A percentile compares a stretch with the other conserved stretches of the same genome.
Evolutionary conservation across 2,888 invertebrate species (phyloP).

Genomic region (Chrysolina haemoptera): DNA sequence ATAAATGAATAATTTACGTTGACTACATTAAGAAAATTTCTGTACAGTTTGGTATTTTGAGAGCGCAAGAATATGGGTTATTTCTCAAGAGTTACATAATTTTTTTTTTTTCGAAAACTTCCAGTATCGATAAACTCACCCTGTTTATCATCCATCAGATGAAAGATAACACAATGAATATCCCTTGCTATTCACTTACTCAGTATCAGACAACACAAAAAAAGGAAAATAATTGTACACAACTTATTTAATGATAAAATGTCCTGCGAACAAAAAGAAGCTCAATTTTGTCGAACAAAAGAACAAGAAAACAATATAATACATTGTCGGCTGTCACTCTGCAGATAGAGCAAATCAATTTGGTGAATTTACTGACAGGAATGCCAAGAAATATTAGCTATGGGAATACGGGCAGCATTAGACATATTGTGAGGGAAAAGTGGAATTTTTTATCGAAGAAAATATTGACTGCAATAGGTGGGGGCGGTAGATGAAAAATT

Average conservation of each 20-base stretch:
- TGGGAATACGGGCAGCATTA: constrained; percentile 48
- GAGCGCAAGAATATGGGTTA: too few species aligned
- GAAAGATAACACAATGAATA: constrained; percentile 6
- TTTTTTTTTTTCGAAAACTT: not conserved
- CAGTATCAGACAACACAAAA: constrained; percentile 36
- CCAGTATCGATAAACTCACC: not conserved
- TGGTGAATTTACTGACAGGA: constrained; percentile 58
- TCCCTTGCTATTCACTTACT: not conserved
- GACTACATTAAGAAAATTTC: too few species aligned
- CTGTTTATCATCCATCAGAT: constrained; percentile 18
- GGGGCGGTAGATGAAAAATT: constrained; percentile 26
- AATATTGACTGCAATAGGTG: constrained; percentile 9
- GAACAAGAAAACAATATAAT: constrained; percentile 62
- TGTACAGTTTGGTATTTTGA: too few species aligned
- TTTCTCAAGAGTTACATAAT: too few species aligned
- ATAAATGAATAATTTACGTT: too few species aligned
- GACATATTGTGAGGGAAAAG: constrained; percentile 47
- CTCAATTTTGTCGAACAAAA: constrained; percentile 61
- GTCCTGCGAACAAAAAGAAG: constrained; percentile 53
- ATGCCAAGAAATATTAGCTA: constrained; percentile 51
- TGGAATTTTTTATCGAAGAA: constrained; percentile 32
- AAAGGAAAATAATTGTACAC: constrained; percentile 54
- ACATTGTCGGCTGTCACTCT: constrained; percentile 61
- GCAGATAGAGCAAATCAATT: constrained; percentile 62
- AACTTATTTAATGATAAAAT: constrained; percentile 55